Conservation (phyloP, 2,888 invertebrate genomes). For the Diarsia mendica region DNA sequence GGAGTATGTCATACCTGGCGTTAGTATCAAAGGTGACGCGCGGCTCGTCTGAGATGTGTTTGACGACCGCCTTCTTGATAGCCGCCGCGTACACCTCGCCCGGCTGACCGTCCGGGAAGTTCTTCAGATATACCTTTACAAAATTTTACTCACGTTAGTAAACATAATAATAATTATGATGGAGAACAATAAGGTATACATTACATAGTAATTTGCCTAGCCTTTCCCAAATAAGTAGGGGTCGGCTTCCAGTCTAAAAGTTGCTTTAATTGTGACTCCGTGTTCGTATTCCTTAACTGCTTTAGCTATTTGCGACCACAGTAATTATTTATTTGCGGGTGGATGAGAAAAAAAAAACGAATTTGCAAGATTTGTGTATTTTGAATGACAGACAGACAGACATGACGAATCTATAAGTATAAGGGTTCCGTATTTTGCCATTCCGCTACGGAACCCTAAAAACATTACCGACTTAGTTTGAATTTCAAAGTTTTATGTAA, state of each 20-base stretch:
- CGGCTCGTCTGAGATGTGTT: slow-evolving; percentile 87
- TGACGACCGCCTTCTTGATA: slow-evolving; percentile 91
- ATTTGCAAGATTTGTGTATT: no score
- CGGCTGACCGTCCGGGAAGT: slow-evolving; percentile 92
- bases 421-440: no score
- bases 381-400: no score
- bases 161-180: not conserved
- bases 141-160: not conserved
- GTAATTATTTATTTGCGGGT: no score
- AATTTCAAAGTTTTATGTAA: no score
- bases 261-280: no score
- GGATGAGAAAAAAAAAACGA: no score
- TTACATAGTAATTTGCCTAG: not conserved
- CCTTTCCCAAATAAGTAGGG: not conserved
- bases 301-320: no score
- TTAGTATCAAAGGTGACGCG: slow-evolving; percentile 88
- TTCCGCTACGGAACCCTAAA: no score
- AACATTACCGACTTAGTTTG: no score
- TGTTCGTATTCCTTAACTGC: no score
- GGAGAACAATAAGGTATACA: not conserved
- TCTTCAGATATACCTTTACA: slow-evolving; percentile 80
- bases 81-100: slow-evolving; percentile 92
- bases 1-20: slow-evolving; percentile 80
- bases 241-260: not conserved
- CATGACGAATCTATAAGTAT: no score